Evolutionary conservation across 1,140 invertebrate species (phyloP).

Genomic region (Paramacrobiotus metropolitanus): DNA sequence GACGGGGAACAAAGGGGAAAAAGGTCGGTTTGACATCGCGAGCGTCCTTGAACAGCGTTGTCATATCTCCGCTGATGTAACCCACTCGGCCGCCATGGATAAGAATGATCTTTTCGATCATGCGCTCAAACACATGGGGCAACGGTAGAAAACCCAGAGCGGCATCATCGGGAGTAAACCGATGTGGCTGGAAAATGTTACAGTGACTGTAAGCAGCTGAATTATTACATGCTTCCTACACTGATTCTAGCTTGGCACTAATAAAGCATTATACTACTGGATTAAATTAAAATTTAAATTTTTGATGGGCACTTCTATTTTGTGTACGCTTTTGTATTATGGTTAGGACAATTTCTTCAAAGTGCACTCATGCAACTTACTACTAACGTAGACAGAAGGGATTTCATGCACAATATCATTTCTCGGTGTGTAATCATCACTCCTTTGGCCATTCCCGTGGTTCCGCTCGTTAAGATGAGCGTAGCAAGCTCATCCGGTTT

Average conservation of each 20-base stretch:
- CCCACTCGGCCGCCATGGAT: background rate
- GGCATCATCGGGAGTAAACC: background rate
- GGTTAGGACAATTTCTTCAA: too few relatives aligned
- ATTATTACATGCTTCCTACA: too few relatives aligned
- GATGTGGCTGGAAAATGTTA: background rate
- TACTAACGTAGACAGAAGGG: too few relatives aligned
- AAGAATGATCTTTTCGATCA: background rate
- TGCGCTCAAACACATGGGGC: background rate
- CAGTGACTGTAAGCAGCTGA: too few relatives aligned
- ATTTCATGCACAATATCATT: too few relatives aligned
- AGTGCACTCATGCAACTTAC: too few relatives aligned
- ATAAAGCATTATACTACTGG: too few relatives aligned
- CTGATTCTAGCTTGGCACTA: too few relatives aligned
- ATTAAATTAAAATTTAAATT: too few relatives aligned
- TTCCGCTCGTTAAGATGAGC: conserved; percentile 29
- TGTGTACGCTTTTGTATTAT: too few relatives aligned
- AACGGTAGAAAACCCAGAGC: background rate
- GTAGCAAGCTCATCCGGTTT: background rate
- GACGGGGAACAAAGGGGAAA: background rate
- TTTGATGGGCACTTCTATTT: too few relatives aligned
- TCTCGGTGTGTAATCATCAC: too few relatives aligned
- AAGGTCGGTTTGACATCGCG: background rate
- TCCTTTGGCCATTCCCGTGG: conserved; percentile 65
- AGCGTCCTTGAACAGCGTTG: background rate
- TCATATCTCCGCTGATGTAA: background rate